phyloP scores from a whole-genome alignment of 2,797 vertebrate genomes.

The Apogon talboti region DNA sequence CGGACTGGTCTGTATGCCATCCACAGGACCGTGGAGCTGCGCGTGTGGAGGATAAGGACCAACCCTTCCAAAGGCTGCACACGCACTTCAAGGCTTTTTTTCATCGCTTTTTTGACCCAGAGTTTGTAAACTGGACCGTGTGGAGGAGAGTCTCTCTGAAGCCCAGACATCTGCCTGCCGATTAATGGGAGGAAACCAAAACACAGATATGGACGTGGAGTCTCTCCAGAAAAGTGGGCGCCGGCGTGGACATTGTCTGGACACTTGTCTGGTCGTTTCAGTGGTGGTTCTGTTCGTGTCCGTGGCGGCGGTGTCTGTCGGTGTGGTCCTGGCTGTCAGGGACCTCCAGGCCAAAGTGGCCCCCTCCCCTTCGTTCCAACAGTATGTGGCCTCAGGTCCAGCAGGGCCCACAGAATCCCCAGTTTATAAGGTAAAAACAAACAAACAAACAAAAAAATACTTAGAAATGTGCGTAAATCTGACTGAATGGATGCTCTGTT shows the following conservation, averaged over 20 bases:
- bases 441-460: too few relatives aligned
- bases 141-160: constrained; percentile 6
- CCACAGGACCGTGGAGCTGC: constrained; percentile 6
- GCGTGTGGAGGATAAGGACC: neutral
- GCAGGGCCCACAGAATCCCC: neutral
- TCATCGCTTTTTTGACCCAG: too few relatives aligned
- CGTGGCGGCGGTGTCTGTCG: constrained; percentile 34
- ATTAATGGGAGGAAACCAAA: constrained; percentile 6
- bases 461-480: neutral
- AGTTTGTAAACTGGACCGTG: neutral
- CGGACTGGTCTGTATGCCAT: neutral
- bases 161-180: neutral
- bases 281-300: constrained; percentile 62
- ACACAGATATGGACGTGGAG: constrained; percentile 68
- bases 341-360: constrained; percentile 1
- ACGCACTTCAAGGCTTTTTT: neutral
- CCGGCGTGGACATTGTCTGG: constrained; percentile 58
- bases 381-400: too few relatives aligned
- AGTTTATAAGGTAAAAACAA: constrained; percentile 46
- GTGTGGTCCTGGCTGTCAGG: constrained; percentile 24
- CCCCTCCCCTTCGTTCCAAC: accelerated
- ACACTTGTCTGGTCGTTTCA: constrained; percentile 69
- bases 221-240: constrained; percentile 44
- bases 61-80: neutral
- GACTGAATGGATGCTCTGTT: neutral